phyloP scores from a whole-genome alignment of 1,140 invertebrate genomes.

The Drosophila erecta region DNA sequence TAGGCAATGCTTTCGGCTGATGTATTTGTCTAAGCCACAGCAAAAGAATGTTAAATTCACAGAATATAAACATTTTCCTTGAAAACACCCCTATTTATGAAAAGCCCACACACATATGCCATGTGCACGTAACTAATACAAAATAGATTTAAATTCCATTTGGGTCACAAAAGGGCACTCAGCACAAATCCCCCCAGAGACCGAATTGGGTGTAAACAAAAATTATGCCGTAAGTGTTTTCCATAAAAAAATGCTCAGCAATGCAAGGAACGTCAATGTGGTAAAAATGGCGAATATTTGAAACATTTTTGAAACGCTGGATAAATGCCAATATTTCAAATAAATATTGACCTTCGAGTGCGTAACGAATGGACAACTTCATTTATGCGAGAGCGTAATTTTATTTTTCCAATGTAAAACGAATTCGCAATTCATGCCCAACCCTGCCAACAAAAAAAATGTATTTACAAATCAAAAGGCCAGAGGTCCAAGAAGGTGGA shows the following conservation, averaged over 20 bases:
- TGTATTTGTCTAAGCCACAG: neutral
- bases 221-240: constrained; percentile 69
- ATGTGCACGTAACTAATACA: constrained; percentile 54
- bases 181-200: constrained; percentile 43
- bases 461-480: constrained; percentile 66
- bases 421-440: constrained; percentile 39
- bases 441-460: constrained; percentile 25
- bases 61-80: constrained; percentile 16
- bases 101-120: constrained; percentile 52
- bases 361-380: constrained; percentile 28
- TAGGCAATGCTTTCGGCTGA: neutral
- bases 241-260: constrained; percentile 57
- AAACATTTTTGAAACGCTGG: constrained; percentile 11
- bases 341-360: constrained; percentile 18
- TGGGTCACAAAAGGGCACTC: constrained; percentile 48
- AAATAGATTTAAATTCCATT: constrained; percentile 78
- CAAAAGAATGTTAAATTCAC: constrained; percentile 3
- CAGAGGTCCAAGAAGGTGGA: constrained; percentile 32
- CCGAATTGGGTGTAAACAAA: constrained; percentile 47
- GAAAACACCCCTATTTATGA: neutral
- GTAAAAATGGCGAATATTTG: constrained; percentile 9
- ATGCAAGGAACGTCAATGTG: constrained; percentile 21
- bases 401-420: constrained; percentile 33
- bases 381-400: constrained; percentile 3
- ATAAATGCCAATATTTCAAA: constrained; percentile 25